A percentile compares a stretch with the other conserved stretches of the same genome.
Conservation (phyloP, 2,888 invertebrate species). For the Amphimallon solstitiale region DNA sequence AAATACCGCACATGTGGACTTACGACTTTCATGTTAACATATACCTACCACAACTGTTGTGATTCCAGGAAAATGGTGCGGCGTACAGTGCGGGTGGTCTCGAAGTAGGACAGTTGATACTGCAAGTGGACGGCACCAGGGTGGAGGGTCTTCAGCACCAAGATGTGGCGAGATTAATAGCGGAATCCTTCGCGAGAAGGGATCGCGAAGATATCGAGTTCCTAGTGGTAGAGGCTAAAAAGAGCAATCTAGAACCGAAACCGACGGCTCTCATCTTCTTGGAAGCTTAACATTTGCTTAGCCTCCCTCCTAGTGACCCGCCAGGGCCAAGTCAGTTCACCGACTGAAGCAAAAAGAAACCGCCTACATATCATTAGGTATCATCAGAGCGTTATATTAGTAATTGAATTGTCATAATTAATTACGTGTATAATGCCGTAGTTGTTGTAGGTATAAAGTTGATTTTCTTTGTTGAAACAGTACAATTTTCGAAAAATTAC, state of each 20-base stretch:
- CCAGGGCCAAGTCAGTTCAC: slow-evolving; percentile 71
- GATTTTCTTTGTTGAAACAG: slow-evolving; percentile 40
- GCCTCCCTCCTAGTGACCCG: slow-evolving; percentile 85
- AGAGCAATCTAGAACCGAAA: slow-evolving; percentile 90
- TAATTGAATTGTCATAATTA: background rate
- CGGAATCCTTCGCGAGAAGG: slow-evolving; percentile 91
- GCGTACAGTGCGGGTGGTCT: slow-evolving; percentile 92
- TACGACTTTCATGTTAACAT: background rate
- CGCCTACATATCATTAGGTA: slow-evolving; percentile 37
- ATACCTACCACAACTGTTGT: slow-evolving; percentile 27
- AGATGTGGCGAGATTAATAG: slow-evolving; percentile 91
- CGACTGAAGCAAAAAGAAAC: slow-evolving; percentile 64
- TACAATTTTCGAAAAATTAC: background rate
- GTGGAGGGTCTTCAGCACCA: slow-evolving; percentile 86
- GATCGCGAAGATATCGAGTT: slow-evolving; percentile 92
- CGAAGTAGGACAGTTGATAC: slow-evolving; percentile 92
- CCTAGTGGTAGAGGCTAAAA: slow-evolving; percentile 91
- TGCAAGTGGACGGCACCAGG: slow-evolving; percentile 83
- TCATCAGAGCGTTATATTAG: background rate
- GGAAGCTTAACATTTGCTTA: slow-evolving; percentile 92
- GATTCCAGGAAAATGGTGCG: slow-evolving; percentile 88
- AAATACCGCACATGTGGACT: no score
- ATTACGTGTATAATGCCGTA: slow-evolving; percentile 23
- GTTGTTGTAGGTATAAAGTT: slow-evolving; percentile 37
- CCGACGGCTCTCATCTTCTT: slow-evolving; percentile 90